Evolutionary conservation across 1,140 invertebrate species (phyloP).

Genomic region (Brachionus calyciflorus): DNA sequence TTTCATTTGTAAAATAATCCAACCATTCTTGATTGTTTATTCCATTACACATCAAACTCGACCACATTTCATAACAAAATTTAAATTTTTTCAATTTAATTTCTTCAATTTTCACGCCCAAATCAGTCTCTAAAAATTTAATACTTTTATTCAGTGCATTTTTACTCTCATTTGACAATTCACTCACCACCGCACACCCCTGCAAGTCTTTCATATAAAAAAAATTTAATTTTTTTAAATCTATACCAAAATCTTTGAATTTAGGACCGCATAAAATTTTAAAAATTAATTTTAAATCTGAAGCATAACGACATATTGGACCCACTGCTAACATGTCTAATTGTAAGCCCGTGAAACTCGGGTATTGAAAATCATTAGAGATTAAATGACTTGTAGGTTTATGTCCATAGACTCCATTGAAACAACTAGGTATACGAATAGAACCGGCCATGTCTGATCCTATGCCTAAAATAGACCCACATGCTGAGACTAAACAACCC

Average conservation of each 20-base stretch:
- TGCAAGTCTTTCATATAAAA: conserved; percentile 82
- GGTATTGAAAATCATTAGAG: conserved; percentile 75
- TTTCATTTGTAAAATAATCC: conserved; percentile 51
- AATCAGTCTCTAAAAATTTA: conserved; percentile 49
- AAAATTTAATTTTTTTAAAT: conserved; percentile 70
- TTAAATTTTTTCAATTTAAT: conserved; percentile 52
- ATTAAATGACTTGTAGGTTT: conserved; percentile 45
- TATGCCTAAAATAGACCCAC: conserved; percentile 78
- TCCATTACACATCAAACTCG: conserved; percentile 52
- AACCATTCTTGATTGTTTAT: conserved; percentile 50
- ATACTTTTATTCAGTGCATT: conserved; percentile 68
- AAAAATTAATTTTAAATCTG: conserved; percentile 76
- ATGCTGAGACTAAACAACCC: conserved; percentile 66
- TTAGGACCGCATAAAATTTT: conserved; percentile 60
- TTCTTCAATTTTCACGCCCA: conserved; percentile 50
- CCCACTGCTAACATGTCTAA: conserved; percentile 71
- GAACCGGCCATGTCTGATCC: conserved; percentile 94
- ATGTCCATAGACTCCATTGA: conserved; percentile 44
- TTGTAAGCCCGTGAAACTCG: conserved; percentile 52
- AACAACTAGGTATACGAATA: conserved; percentile 70
- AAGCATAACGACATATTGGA: conserved; percentile 82
- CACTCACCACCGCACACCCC: conserved; percentile 69
- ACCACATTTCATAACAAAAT: conserved; percentile 56
- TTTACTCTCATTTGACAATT: conserved; percentile 64
- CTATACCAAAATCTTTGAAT: conserved; percentile 58